A percentile compares a stretch with the other conserved stretches of the same genome.
phyloP scores from a whole-genome alignment of 2,888 invertebrate species.

The Xylota sylvarum region DNA sequence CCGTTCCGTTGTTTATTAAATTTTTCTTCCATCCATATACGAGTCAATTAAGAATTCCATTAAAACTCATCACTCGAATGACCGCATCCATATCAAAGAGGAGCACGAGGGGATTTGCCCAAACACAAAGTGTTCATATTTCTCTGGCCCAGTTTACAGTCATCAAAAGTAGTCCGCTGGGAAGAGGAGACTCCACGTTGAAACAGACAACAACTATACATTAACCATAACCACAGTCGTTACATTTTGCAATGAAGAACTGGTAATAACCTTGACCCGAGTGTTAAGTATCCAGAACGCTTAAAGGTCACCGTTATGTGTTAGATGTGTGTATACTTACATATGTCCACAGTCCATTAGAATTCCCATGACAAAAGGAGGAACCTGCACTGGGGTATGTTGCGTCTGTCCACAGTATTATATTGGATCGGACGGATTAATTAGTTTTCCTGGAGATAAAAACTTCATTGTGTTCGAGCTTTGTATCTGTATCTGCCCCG shows the following conservation, averaged over 20 bases:
- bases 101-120: not conserved
- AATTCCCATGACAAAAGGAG: conserved; percentile 19
- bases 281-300: conserved; percentile 32
- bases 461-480: not conserved
- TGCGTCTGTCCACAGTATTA: not conserved
- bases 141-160: conserved; percentile 16
- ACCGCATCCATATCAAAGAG: conserved; percentile 32
- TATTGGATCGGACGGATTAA: conserved; percentile 26
- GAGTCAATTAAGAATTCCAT: conserved; percentile 68
- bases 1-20: conserved; percentile 40
- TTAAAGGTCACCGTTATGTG: conserved; percentile 36
- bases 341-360: conserved; percentile 25
- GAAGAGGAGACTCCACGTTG: not conserved
- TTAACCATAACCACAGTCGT: conserved; percentile 18
- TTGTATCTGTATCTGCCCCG: not conserved
- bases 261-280: conserved; percentile 60
- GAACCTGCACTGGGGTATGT: conserved; percentile 7
- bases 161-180: conserved; percentile 17
- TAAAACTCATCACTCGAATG: conserved; percentile 63
- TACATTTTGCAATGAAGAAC: conserved; percentile 38
- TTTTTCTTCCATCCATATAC: conserved; percentile 36
- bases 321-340: not conserved
- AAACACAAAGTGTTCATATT: conserved; percentile 47
- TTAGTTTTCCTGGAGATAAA: conserved; percentile 1
- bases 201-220: not conserved